Conservation (phyloP, 2,113 vertebrate genomes). For the Sylvia atricapilla region DNA sequence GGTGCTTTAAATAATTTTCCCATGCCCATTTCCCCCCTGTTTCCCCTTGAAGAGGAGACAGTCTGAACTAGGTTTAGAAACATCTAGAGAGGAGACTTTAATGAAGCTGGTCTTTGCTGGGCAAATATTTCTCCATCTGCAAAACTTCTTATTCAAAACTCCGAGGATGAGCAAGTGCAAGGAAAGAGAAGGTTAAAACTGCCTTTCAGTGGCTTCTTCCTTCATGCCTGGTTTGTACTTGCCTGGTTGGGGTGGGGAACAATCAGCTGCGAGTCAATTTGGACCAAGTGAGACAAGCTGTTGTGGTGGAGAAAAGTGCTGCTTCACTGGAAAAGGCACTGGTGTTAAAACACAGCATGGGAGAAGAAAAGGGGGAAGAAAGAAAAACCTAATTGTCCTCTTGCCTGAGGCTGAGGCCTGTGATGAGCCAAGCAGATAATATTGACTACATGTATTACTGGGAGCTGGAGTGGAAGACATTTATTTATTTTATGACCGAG, state of each 20-base stretch:
- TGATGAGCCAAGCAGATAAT: neutral
- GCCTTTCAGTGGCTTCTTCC: neutral
- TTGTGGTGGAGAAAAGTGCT: neutral
- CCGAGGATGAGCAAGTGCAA: neutral
- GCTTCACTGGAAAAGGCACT: neutral
- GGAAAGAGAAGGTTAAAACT: neutral
- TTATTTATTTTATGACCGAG: neutral
- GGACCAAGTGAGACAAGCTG: neutral
- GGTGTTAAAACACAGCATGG: neutral
- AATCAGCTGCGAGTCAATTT: neutral
- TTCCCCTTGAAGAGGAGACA: neutral
- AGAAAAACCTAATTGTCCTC: neutral
- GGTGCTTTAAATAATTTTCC: neutral
- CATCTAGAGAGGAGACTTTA: neutral
- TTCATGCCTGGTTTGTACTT: neutral
- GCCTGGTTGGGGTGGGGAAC: neutral
- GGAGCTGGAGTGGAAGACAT: neutral
- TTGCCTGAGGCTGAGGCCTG: neutral
- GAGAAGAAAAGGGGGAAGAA: neutral
- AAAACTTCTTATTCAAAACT: neutral
- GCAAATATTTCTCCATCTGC: accelerated
- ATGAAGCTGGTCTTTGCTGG: neutral
- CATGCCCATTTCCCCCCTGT: accelerated
- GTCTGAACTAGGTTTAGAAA: neutral
- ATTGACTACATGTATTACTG: neutral